Evolutionary conservation across 2,113 vertebrate species (phyloP), one percentile per base, ranked within the genome.

Genomic region (Hydrochoerus hydrochaeris): DNA sequence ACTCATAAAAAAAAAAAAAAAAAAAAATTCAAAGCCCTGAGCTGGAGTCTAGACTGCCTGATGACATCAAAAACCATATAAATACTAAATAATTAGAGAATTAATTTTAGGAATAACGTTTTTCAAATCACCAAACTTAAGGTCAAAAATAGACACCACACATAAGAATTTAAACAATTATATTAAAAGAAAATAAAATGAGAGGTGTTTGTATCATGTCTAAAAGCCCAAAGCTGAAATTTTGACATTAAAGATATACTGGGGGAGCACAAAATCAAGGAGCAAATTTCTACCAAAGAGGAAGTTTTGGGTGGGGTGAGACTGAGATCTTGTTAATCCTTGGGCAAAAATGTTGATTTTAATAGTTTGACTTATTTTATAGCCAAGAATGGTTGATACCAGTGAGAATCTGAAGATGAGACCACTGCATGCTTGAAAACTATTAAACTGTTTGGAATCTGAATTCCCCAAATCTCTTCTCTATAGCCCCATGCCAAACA

Each of bases 41-140:
- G 3, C 13, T 84, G 12, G 41, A 83, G 30, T 62, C 44, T 77
- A 44, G 65, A 78, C 78, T 89, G 60, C 17, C 63, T 69, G 38
- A 69, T 92, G 30, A 77, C n/a, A 92, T 78, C 60, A 20, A 11
- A 94, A 90, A 22, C 35, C n/a, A 87, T 49, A 30, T 16, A 77
- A 91, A 87, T 86, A 62, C 24, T 69, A 22, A 13, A 41, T 46
- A 62, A 90, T 92, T 87, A 96, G 49, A 92, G 19, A 82, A 89
- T 80, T 46, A 67, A 75, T 69, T 93, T 95, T 92, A 95, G 63
- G 92, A 95, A 87, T 75, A 84, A 95, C 75, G 78, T n/a, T n/a
- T 60, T 85, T 88, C 69, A 91, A 78, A 10, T 49, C 91, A 32
- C 62, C 84, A 94, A 94, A 84, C 38, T 57, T 35, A 73, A 71